phyloP scores from a whole-genome alignment of 2,888 invertebrate genomes.

The Microplitis manilae region DNA sequence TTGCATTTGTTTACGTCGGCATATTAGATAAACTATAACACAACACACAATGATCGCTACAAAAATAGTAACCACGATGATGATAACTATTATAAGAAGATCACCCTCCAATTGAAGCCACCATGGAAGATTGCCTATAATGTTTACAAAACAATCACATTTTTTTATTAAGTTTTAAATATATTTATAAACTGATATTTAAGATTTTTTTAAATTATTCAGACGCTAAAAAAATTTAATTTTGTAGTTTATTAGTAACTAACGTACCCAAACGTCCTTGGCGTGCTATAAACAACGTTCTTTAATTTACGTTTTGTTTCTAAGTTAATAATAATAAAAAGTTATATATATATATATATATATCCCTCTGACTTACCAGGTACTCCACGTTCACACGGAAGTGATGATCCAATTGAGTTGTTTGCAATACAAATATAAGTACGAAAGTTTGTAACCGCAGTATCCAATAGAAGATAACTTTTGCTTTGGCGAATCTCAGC shows the following conservation, averaged over 20 bases:
- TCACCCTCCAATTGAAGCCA: conserved; percentile 86
- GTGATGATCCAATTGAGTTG: conserved; percentile 83
- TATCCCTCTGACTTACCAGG: conserved; percentile 68
- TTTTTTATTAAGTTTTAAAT: conserved; percentile 6
- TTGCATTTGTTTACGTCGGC: conserved; percentile 85
- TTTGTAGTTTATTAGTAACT: background rate
- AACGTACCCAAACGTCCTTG: conserved; percentile 52
- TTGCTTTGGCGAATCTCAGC: conserved; percentile 74
- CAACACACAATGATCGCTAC: conserved; percentile 85
- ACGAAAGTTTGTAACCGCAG: conserved; percentile 77
- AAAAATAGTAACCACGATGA: conserved; percentile 79
- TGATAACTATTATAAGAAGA: conserved; percentile 82
- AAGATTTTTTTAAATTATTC: background rate
- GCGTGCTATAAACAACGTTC: conserved; percentile 49
- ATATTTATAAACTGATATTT: background rate
- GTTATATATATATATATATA: background rate
- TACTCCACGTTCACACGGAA: conserved; percentile 74
- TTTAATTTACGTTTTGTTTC: conserved; percentile 17
- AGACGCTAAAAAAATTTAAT: background rate
- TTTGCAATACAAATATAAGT: conserved; percentile 90
- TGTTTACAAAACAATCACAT: conserved; percentile 40
- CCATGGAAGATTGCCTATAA: conserved; percentile 84
- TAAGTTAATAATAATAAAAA: background rate
- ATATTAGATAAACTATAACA: conserved; percentile 88
- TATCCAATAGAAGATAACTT: conserved; percentile 78